Evolutionary conservation across 1,140 invertebrate species (phyloP).

Genomic region (Dinoponera quadriceps): DNA sequence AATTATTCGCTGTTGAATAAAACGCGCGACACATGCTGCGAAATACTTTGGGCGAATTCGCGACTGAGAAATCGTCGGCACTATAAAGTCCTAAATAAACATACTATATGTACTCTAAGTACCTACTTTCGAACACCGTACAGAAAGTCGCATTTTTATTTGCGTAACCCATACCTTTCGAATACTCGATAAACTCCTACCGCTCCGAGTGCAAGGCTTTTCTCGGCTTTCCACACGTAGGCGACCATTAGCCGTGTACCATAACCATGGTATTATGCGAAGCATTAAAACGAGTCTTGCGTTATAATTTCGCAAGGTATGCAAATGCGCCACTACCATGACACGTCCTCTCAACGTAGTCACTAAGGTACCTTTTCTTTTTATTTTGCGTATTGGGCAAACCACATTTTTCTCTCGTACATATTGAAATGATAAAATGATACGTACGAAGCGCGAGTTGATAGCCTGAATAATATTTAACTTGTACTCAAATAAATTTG

Average conservation of each 20-base stretch:
- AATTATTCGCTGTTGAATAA: slow-evolving; percentile 2
- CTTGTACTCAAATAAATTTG: no score
- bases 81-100: slow-evolving; percentile 31
- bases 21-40: not conserved
- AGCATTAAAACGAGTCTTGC: slow-evolving; percentile 25
- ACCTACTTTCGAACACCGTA: slow-evolving; percentile 29
- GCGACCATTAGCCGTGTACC: slow-evolving; percentile 19
- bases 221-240: slow-evolving; percentile 31
- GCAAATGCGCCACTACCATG: slow-evolving; percentile 4
- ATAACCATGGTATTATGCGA: slow-evolving; percentile 23
- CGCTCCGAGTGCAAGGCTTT: slow-evolving; percentile 3
- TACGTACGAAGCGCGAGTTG: no score
- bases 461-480: no score
- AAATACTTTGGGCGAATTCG: slow-evolving; percentile 21
- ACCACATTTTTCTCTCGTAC: not conserved
- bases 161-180: slow-evolving; percentile 38
- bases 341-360: not conserved
- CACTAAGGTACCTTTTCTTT: not conserved
- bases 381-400: not conserved
- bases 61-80: not conserved
- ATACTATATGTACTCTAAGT: not conserved
- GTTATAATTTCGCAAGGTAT: slow-evolving; percentile 30
- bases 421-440: no score
- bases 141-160: slow-evolving; percentile 46
- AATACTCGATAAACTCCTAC: slow-evolving; percentile 37